Conservation (phyloP, 2,113 vertebrate species). For the Tursiops truncatus region DNA sequence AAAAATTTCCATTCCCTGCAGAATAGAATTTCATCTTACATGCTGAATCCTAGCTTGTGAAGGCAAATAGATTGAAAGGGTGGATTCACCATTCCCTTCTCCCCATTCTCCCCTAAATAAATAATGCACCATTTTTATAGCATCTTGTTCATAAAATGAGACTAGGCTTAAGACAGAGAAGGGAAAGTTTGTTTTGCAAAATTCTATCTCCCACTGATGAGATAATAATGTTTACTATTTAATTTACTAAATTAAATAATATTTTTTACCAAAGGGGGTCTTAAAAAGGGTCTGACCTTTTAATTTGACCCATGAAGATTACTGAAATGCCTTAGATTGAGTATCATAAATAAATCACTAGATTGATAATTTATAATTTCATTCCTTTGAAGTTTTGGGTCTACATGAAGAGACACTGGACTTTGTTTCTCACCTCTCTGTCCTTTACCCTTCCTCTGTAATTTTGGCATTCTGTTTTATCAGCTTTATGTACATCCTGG, state of each 20-base stretch:
- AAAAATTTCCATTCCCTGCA: background rate
- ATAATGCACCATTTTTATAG: background rate
- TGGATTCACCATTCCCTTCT: background rate
- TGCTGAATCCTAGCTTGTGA: background rate
- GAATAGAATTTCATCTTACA: conserved; percentile 39
- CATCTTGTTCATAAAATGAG: background rate
- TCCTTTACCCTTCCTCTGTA: background rate
- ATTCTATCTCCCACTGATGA: background rate
- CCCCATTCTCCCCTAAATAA: background rate
- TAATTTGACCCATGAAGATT: background rate
- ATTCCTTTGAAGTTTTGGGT: background rate
- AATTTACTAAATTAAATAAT: background rate
- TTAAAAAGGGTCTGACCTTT: background rate
- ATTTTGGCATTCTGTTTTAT: background rate
- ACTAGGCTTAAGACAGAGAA: background rate
- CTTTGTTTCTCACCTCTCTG: background rate
- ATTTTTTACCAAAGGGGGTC: background rate
- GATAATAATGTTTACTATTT: background rate
- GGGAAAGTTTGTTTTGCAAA: background rate
- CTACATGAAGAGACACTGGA: background rate
- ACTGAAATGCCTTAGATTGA: background rate
- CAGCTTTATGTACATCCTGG: background rate
- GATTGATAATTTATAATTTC: background rate
- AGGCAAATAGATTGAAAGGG: background rate
- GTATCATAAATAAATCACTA: background rate